phyloP scores from a whole-genome alignment of 2,888 invertebrate species.

The Sesia apiformis region DNA sequence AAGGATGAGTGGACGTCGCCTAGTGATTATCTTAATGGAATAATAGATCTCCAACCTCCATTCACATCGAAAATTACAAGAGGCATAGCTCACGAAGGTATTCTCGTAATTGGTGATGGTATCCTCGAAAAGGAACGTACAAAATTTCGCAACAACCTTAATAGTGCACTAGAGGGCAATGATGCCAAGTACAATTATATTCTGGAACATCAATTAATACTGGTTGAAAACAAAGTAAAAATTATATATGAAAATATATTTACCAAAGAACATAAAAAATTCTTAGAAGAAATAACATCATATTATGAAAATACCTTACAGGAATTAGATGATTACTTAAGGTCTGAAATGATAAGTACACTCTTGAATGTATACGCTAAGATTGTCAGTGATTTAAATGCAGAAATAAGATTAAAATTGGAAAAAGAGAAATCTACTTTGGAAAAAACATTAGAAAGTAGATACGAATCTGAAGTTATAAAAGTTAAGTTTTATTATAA shows the following conservation, averaged over 20 bases:
- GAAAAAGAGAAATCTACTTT: slow-evolving; percentile 31
- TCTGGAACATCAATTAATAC: slow-evolving; percentile 33
- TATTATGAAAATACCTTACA: slow-evolving; percentile 51
- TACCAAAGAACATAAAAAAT: slow-evolving; percentile 35
- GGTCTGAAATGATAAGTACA: slow-evolving; percentile 33
- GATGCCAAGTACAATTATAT: slow-evolving; percentile 49
- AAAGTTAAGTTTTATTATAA: slow-evolving; percentile 52
- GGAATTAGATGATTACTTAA: slow-evolving; percentile 46
- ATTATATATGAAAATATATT: slow-evolving; percentile 37
- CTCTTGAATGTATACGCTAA: slow-evolving; percentile 31
- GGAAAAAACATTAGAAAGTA: slow-evolving; percentile 29
- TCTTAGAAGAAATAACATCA: slow-evolving; percentile 36
- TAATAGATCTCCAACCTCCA: slow-evolving; percentile 47
- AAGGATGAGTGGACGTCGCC: slow-evolving; percentile 49
- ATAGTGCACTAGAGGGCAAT: slow-evolving; percentile 35
- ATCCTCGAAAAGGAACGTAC: slow-evolving; percentile 34
- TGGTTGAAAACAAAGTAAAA: slow-evolving; percentile 35
- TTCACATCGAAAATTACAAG: slow-evolving; percentile 62
- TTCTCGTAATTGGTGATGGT: slow-evolving; percentile 46
- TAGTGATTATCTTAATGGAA: slow-evolving; percentile 52
- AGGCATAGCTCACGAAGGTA: slow-evolving; percentile 55
- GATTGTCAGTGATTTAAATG: slow-evolving; percentile 41
- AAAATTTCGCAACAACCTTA: slow-evolving; percentile 28
- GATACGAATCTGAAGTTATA: slow-evolving; percentile 31
- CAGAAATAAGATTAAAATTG: slow-evolving; percentile 41